phyloP scores from a whole-genome alignment of 2,888 invertebrate genomes.

The Tetramorium bicarinatum region DNA sequence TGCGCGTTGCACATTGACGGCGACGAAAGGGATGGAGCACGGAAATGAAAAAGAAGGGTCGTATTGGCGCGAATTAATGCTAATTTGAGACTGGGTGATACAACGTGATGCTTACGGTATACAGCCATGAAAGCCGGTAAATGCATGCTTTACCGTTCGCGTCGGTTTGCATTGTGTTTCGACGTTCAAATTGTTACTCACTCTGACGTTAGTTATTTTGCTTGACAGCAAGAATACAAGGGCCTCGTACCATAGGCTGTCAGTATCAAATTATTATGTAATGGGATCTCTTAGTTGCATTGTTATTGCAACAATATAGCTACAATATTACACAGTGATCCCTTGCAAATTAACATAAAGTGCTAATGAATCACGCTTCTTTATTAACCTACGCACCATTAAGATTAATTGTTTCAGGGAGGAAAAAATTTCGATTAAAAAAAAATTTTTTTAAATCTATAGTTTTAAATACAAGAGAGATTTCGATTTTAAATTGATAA shows the following conservation, averaged over 20 bases:
- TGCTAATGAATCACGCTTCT: neutral
- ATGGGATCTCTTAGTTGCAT: slow-evolving; percentile 31
- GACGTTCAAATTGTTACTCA: slow-evolving; percentile 31
- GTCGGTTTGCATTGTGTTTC: slow-evolving; percentile 43
- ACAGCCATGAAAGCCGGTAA: slow-evolving; percentile 31
- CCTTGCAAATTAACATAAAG: neutral
- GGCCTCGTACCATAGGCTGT: slow-evolving; percentile 16
- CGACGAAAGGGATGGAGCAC: neutral
- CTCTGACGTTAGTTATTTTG: slow-evolving; percentile 51
- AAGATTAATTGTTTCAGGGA: neutral
- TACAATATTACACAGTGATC: neutral
- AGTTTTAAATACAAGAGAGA: neutral
- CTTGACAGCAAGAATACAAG: slow-evolving; percentile 51
- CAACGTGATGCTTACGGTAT: slow-evolving; percentile 8
- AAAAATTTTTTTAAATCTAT: neutral
- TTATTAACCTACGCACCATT: neutral
- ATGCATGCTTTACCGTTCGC: neutral
- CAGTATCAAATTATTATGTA: slow-evolving; percentile 39
- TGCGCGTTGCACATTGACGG: neutral
- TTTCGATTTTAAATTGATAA: slow-evolving; percentile 19
- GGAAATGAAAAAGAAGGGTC: neutral
- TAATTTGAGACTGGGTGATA: slow-evolving; percentile 8
- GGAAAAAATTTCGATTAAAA: neutral
- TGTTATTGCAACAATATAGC: neutral
- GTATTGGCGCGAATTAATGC: neutral